phyloP scores from a whole-genome alignment of 2,113 vertebrate species.

The Prunella himalayana region DNA sequence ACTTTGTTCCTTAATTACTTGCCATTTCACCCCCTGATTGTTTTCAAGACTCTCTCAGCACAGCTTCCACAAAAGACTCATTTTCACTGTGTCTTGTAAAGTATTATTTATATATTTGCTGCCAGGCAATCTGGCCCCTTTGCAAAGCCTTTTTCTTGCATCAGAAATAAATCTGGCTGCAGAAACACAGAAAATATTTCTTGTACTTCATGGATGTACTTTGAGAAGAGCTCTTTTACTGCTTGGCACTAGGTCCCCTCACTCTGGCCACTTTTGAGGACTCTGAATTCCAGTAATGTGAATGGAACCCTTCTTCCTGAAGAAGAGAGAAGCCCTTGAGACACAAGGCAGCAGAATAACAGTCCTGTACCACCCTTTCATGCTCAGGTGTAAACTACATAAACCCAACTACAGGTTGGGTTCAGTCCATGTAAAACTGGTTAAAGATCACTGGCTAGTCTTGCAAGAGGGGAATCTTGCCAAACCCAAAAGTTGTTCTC shows the following conservation, averaged over 20 bases:
- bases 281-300: neutral
- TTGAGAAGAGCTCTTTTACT: neutral
- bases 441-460: neutral
- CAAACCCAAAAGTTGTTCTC: neutral
- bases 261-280: neutral
- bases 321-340: neutral
- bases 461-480: neutral
- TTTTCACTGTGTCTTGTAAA: neutral
- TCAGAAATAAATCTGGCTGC: neutral
- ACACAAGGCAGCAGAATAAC: neutral
- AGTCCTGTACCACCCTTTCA: neutral
- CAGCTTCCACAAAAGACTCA: neutral
- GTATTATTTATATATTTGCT: slow-evolving; percentile 31
- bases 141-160: neutral
- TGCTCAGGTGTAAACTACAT: neutral
- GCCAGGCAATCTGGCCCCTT: neutral
- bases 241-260: neutral
- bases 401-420: neutral
- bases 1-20: slow-evolving; percentile 52
- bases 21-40: neutral
- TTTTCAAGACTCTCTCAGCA: neutral
- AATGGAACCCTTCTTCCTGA: neutral
- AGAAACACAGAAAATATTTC: neutral
- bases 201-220: neutral
- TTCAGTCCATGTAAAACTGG: neutral